Evolutionary conservation across 2,113 vertebrate genomes (phyloP).

Genomic region (Tragelaphus strepsiceros): DNA sequence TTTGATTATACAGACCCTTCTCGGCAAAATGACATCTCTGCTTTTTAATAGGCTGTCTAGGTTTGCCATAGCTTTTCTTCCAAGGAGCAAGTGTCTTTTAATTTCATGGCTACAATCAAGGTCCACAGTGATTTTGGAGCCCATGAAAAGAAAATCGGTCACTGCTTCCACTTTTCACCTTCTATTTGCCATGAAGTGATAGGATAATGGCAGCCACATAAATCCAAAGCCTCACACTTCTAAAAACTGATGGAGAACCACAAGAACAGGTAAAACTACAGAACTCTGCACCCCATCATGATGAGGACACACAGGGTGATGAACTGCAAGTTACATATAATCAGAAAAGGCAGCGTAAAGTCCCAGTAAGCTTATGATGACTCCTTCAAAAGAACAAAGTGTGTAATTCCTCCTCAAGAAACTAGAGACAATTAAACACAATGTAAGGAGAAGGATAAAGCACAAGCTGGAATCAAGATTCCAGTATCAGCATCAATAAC

Average conservation of each 20-base stretch:
- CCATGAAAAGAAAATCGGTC: not conserved
- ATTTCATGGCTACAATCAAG: not conserved
- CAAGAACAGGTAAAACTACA: not conserved
- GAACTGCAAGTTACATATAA: too few relatives aligned
- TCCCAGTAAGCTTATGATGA: not conserved
- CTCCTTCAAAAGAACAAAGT: not conserved
- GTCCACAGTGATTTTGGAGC: not conserved
- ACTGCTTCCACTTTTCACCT: not conserved
- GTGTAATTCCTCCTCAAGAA: not conserved
- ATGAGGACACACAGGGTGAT: not conserved
- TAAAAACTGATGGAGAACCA: too few relatives aligned
- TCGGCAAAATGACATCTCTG: not conserved
- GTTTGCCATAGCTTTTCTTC: not conserved
- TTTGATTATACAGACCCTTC: not conserved
- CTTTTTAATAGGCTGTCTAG: not conserved
- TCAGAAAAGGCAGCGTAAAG: not conserved
- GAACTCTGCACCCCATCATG: rapidly evolving
- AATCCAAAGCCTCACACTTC: not conserved
- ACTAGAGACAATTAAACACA: not conserved
- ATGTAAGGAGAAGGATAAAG: not conserved
- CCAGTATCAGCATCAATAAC: not conserved
- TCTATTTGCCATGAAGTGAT: not conserved
- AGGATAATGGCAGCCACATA: not conserved
- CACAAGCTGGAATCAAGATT: not conserved
- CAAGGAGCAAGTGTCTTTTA: not conserved